Percentiles rank a stretch among this genome's conserved stretches.
These are phyloP conservation scores for Nomada lathburiana DNA, from an alignment of 2,888 invertebrate species.

Conservation along the genomic window DNA sequence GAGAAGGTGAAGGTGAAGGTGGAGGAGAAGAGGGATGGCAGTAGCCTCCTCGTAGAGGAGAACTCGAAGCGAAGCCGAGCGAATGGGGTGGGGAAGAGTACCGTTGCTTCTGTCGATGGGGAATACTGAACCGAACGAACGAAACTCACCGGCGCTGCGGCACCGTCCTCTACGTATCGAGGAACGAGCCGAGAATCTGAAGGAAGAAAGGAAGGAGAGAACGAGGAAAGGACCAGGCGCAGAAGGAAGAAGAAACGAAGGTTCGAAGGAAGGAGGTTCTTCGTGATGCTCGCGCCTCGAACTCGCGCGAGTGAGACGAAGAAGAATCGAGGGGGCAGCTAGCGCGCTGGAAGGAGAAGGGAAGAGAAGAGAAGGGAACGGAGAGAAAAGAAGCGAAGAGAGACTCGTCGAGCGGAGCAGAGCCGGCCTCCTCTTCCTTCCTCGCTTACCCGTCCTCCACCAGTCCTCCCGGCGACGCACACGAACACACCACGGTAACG, in stretches of 20 bases:
- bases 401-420: conserved; percentile 43
- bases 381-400: conserved; percentile 27
- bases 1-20: conserved; percentile 24
- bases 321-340: neutral
- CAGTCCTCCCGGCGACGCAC: conserved; percentile 57
- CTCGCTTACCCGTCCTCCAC: conserved; percentile 61
- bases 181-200: conserved; percentile 44
- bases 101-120: conserved; percentile 83
- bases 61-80: conserved; percentile 46
- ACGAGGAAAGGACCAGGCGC: conserved; percentile 37
- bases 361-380: conserved; percentile 1
- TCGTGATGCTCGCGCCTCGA: conserved; percentile 14
- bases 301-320: conserved; percentile 19
- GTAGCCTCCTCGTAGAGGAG: conserved; percentile 53
- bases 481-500: conserved; percentile 47
- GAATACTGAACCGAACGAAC: conserved; percentile 79
- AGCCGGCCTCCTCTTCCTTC: conserved; percentile 68
- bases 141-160: conserved; percentile 51
- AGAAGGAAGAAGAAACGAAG: conserved; percentile 39
- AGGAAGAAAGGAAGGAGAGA: conserved; percentile 42
- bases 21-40: conserved; percentile 31
- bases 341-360: neutral
- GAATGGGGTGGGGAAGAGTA: conserved; percentile 78
- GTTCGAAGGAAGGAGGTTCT: conserved; percentile 24
- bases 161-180: conserved; percentile 22